Evolutionary conservation across 1,140 invertebrate genomes (phyloP).

Genomic region (Ceratosolen fusciceps): DNA sequence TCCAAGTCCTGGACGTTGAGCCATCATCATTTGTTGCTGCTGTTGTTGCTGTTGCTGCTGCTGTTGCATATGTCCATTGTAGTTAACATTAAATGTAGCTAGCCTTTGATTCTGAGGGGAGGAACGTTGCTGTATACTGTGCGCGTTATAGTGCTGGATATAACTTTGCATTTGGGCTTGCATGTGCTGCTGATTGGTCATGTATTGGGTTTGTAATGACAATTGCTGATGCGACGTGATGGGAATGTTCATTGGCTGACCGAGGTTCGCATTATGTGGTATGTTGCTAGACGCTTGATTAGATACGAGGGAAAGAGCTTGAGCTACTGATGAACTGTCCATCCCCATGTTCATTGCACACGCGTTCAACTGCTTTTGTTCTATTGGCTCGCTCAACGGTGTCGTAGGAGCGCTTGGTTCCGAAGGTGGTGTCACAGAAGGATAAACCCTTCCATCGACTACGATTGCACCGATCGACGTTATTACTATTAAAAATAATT

Average conservation of each 20-base stretch:
- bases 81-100: constrained; percentile 58
- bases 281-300: constrained; percentile 54
- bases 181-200: constrained; percentile 58
- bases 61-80: constrained; percentile 56
- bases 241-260: constrained; percentile 55
- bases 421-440: constrained; percentile 66
- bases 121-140: constrained; percentile 62
- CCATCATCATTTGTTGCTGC: constrained; percentile 61
- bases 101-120: constrained; percentile 62
- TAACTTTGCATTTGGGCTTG: constrained; percentile 56
- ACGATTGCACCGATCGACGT: constrained; percentile 82
- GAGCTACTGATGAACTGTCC: constrained; percentile 50
- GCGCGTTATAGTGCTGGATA: constrained; percentile 61
- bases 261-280: constrained; percentile 55
- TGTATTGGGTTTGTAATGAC: constrained; percentile 60
- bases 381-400: constrained; percentile 57
- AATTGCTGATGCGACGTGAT: constrained; percentile 56
- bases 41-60: constrained; percentile 57
- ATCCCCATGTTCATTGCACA: constrained; percentile 52
- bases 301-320: constrained; percentile 54
- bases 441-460: constrained; percentile 81
- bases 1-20: constrained; percentile 60
- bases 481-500: constrained; percentile 74
- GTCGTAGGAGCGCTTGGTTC: constrained; percentile 62
- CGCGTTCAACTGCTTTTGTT: constrained; percentile 65